Conservation (phyloP, 2,888 invertebrate genomes). For the Chaetoderma sp. region DNA sequence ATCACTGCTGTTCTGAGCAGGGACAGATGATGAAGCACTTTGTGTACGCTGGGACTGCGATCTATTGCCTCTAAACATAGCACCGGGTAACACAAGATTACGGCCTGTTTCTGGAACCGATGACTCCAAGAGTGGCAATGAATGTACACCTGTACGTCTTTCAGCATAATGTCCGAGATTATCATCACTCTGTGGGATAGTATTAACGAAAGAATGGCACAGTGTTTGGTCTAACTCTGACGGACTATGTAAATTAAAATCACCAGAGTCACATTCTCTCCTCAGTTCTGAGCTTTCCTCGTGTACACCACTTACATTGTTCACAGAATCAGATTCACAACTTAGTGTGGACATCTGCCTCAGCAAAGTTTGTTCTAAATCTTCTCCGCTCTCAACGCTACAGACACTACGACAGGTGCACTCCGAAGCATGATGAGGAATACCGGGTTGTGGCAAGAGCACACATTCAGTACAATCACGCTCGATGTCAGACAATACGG, state of each 20-base stretch:
- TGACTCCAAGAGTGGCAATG: too few species aligned
- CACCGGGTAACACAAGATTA: too few species aligned
- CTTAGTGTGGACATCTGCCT: too few species aligned
- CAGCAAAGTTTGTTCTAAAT: too few species aligned
- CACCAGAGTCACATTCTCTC: neutral
- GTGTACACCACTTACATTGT: neutral
- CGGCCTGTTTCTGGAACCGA: too few species aligned
- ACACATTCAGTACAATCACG: too few species aligned
- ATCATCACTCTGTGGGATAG: neutral
- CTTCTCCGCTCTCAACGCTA: neutral
- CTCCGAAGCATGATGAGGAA: too few species aligned
- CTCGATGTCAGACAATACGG: too few species aligned
- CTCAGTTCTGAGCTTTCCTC: neutral
- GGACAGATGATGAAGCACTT: slow-evolving; percentile 1
- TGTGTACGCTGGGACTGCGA: neutral
- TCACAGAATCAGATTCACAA: too few species aligned
- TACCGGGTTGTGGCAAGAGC: too few species aligned
- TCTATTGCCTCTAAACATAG: too few species aligned
- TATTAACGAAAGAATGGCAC: neutral
- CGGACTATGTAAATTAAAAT: neutral
- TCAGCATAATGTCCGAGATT: neutral
- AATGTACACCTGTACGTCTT: too few species aligned
- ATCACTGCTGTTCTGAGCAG: slow-evolving; percentile 4
- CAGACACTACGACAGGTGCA: neutral
- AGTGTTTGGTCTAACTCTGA: neutral